Percentiles rank a stretch among this genome's conserved stretches.
Evolutionary conservation across 2,888 invertebrate genomes (phyloP).

Genomic region (Galerucella nymphaeae): DNA sequence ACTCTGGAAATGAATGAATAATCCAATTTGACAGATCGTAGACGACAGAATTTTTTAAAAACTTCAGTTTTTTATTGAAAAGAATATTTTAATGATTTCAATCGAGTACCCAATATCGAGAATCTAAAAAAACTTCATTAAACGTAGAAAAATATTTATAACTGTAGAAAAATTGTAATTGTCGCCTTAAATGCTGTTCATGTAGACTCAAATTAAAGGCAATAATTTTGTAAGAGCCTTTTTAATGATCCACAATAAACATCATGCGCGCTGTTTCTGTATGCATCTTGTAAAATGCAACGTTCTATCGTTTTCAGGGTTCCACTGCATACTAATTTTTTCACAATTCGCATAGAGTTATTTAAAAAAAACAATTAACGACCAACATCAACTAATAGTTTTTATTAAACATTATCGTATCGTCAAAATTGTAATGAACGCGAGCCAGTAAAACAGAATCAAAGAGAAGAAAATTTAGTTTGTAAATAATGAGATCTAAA

Average conservation of each 20-base stretch:
- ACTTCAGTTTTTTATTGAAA: too few species aligned
- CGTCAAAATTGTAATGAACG: not conserved
- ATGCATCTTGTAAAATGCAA: constrained; percentile 15
- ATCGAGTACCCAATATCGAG: too few species aligned
- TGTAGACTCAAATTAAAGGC: constrained; percentile 54
- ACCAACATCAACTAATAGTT: too few species aligned
- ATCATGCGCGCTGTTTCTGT: constrained; percentile 39
- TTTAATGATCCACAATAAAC: constrained; percentile 53
- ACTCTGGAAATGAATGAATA: too few species aligned
- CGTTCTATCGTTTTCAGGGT: not conserved
- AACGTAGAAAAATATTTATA: constrained; percentile 50
- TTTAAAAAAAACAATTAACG: too few species aligned
- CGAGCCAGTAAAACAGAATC: not conserved
- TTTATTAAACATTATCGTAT: too few species aligned
- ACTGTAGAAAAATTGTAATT: constrained; percentile 45
- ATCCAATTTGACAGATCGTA: too few species aligned
- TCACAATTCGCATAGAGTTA: too few species aligned
- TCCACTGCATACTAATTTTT: not conserved
- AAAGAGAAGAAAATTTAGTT: not conserved
- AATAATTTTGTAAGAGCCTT: constrained; percentile 50
- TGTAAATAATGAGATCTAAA: not conserved
- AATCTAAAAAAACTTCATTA: constrained; percentile 50
- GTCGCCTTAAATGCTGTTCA: constrained; percentile 50
- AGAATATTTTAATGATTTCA: too few species aligned
- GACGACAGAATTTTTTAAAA: too few species aligned